phyloP scores from a whole-genome alignment of 2,888 invertebrate genomes.

The Tenthredo notha region DNA sequence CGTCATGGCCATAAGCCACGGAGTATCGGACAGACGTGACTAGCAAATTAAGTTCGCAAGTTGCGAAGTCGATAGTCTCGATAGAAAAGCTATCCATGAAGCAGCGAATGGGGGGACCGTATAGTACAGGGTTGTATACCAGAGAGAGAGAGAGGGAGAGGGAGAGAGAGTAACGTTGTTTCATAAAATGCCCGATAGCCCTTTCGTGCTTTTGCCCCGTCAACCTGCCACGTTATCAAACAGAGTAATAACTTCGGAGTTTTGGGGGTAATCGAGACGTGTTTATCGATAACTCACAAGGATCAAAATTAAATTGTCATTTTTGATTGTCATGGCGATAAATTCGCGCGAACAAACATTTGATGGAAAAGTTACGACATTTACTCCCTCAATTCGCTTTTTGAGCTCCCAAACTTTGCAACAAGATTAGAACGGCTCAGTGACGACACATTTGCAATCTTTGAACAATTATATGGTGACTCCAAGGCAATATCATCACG shows the following conservation, averaged over 20 bases:
- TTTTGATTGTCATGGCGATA: not conserved
- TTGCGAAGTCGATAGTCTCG: constrained; percentile 21
- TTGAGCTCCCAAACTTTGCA: not conserved
- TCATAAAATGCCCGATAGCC: not conserved
- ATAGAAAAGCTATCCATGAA: not conserved
- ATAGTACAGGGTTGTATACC: not conserved
- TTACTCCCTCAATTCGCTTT: not conserved
- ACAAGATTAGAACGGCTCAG: not conserved
- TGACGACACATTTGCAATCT: not conserved
- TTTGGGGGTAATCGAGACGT: not conserved
- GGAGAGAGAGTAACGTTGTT: not conserved
- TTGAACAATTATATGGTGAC: not conserved
- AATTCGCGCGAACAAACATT: not conserved
- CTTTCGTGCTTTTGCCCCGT: not conserved
- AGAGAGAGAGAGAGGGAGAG: too few species aligned
- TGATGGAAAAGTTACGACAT: not conserved
- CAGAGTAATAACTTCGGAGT: constrained; percentile 10
- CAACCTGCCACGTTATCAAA: constrained; percentile 1
- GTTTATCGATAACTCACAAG: not conserved
- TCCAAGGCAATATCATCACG: not conserved
- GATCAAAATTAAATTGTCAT: constrained; percentile 3
- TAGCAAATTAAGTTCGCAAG: not conserved
- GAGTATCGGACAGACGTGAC: constrained; percentile 16
- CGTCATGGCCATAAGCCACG: not conserved
- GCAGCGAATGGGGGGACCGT: not conserved